Evolutionary conservation across 1,140 invertebrate genomes (phyloP).

Genomic region (Hycleus phaleratus): DNA sequence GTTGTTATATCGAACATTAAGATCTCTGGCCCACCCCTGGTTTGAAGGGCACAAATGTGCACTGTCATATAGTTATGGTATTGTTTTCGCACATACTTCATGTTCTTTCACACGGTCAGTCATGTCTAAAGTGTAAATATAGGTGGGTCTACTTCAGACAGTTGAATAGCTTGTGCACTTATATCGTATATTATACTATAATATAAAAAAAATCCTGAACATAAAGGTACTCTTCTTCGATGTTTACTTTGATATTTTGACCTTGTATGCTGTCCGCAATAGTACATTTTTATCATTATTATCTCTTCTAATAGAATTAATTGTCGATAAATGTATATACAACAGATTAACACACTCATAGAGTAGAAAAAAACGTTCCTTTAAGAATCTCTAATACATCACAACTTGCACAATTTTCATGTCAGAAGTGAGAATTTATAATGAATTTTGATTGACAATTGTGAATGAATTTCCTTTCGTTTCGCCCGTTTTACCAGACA

Average conservation of each 20-base stretch:
- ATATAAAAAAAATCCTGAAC: background rate
- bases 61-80: conserved; percentile 16
- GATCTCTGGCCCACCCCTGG: conserved; percentile 17
- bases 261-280: conserved; percentile 5
- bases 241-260: conserved; percentile 18
- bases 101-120: conserved; percentile 20
- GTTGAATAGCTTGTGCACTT: conserved; percentile 13
- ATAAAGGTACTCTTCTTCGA: background rate
- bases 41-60: conserved; percentile 16
- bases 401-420: too few species aligned
- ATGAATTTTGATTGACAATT: too few species aligned
- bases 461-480: too few species aligned
- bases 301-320: too few species aligned
- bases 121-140: conserved; percentile 20
- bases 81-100: conserved; percentile 20
- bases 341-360: too few species aligned
- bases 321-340: too few species aligned
- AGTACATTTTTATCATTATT: background rate
- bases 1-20: conserved; percentile 9
- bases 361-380: too few species aligned
- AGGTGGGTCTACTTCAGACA: conserved; percentile 19
- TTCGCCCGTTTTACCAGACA: too few species aligned
- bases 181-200: background rate
- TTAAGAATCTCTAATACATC: too few species aligned
- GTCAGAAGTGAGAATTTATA: too few species aligned